Conservation (phyloP, 2,888 invertebrate genomes). For the Vanessa cardui region DNA sequence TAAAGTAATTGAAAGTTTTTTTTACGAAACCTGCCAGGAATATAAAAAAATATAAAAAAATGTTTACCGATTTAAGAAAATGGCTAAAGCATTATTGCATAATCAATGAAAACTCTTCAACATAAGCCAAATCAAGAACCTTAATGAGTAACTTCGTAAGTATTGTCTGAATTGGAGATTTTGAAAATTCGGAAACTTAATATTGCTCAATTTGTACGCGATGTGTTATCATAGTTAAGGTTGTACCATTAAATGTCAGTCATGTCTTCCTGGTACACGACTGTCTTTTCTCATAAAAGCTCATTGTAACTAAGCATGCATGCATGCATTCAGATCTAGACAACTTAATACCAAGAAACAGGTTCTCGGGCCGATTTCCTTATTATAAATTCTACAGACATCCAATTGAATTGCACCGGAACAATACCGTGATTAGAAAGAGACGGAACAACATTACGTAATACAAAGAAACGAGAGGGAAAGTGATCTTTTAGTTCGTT, state of each 20-base stretch:
- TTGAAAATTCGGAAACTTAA: too few species aligned
- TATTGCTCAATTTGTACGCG: neutral
- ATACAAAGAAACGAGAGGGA: constrained; percentile 36
- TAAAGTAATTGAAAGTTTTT: too few species aligned
- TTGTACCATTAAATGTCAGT: constrained; percentile 4
- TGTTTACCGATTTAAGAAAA: too few species aligned
- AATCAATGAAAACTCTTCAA: too few species aligned
- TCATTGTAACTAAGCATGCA: constrained; percentile 18
- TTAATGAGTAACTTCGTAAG: too few species aligned
- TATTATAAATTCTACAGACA: constrained; percentile 21
- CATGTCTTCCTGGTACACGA: constrained; percentile 13
- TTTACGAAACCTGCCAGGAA: too few species aligned
- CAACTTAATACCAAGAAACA: constrained; percentile 13
- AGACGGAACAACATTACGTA: constrained; percentile 27
- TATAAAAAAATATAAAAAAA: too few species aligned
- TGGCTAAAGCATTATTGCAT: too few species aligned
- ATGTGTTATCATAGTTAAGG: neutral
- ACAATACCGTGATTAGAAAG: constrained; percentile 29
- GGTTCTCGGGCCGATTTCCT: constrained; percentile 24
- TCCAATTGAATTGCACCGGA: constrained; percentile 26
- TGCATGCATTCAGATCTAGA: constrained; percentile 9
- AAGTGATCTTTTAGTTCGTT: constrained; percentile 35
- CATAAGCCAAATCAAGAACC: too few species aligned
- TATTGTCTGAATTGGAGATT: too few species aligned
- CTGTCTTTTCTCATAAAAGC: constrained; percentile 20